phyloP scores from a whole-genome alignment of 2,113 vertebrate genomes.

The Machaerirhynchus nigripectus region DNA sequence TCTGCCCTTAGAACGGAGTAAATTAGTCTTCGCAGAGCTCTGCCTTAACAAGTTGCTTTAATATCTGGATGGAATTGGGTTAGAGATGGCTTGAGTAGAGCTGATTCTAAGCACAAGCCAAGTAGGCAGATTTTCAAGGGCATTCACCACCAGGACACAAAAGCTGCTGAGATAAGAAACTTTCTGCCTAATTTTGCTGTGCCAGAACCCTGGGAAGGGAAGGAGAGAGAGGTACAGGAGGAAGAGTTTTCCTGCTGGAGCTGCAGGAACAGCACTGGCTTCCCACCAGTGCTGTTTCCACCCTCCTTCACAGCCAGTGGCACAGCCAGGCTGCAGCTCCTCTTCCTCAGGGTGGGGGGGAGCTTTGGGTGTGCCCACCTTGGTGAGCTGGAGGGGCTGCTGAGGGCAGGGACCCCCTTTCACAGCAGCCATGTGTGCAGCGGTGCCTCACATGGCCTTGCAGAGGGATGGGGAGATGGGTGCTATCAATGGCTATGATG shows the following conservation, averaged over 20 bases:
- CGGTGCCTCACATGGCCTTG: background rate
- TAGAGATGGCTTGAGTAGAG: constrained; percentile 9
- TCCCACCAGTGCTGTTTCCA: background rate
- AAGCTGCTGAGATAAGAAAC: constrained; percentile 42
- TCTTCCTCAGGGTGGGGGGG: fast-evolving
- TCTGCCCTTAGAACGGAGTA: background rate
- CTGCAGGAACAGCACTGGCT: background rate
- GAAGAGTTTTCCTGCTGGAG: background rate
- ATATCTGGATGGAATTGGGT: background rate
- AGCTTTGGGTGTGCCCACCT: background rate
- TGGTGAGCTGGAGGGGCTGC: background rate
- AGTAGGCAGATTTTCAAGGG: constrained; percentile 54
- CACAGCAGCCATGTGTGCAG: background rate
- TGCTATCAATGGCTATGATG: background rate
- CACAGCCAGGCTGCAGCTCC: background rate
- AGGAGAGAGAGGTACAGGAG: background rate
- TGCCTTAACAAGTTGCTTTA: background rate
- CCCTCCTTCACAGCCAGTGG: background rate
- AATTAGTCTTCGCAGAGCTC: background rate
- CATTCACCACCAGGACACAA: background rate
- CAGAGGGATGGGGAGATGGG: background rate
- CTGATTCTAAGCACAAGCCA: constrained; percentile 16
- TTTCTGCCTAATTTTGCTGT: constrained; percentile 22
- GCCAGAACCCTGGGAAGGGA: background rate
- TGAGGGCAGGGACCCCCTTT: background rate